Conservation (phyloP, 2,888 invertebrate species). For the Cerceris rybyensis region DNA sequence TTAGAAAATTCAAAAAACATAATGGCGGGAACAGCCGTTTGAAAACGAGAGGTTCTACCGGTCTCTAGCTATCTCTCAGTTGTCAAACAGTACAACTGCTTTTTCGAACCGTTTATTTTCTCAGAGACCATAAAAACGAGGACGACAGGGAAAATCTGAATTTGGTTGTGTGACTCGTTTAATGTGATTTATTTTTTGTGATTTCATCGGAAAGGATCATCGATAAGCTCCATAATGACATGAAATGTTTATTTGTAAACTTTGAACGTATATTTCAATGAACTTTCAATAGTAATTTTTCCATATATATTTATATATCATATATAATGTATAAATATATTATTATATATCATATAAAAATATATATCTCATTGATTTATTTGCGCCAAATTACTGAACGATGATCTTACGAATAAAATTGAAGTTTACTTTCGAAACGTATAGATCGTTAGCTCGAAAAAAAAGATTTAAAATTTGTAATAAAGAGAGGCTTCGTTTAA, state of each 20-base stretch:
- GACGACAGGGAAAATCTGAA: conserved; percentile 16
- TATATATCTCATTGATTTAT: conserved; percentile 39
- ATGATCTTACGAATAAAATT: conserved; percentile 19
- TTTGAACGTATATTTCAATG: conserved; percentile 37
- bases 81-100: no score
- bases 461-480: conserved; percentile 1
- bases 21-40: no score
- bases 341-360: conserved; percentile 12
- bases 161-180: conserved; percentile 65
- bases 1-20: no score
- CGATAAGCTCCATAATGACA: conserved; percentile 32
- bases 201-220: conserved; percentile 23
- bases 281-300: conserved; percentile 37
- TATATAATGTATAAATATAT: conserved; percentile 26
- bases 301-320: not conserved
- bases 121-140: conserved; percentile 7
- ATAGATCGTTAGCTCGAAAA: conserved; percentile 15
- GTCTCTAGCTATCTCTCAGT: no score
- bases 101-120: conserved; percentile 38
- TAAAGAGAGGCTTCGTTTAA: not conserved
- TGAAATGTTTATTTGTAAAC: conserved; percentile 40
- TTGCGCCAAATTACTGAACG: conserved; percentile 20
- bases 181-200: conserved; percentile 37
- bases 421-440: conserved; percentile 37
- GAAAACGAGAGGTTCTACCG: no score